Conservation (phyloP, 2,113 vertebrate species). For the Physeter macrocephalus region DNA sequence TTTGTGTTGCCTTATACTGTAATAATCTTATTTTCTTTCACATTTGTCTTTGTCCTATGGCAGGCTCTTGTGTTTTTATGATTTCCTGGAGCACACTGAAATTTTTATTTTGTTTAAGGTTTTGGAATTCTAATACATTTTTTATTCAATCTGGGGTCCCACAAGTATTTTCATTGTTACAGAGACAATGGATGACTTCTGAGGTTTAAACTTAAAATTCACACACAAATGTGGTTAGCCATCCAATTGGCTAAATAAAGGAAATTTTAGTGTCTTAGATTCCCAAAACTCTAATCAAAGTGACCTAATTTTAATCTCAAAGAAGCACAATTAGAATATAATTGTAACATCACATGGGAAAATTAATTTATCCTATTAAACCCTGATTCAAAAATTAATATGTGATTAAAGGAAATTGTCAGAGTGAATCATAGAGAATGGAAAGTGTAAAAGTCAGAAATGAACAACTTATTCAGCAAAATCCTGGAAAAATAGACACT, state of each 20-base stretch:
- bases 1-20: neutral
- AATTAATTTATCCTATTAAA: conserved; percentile 27
- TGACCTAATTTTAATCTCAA: conserved; percentile 27
- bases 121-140: neutral
- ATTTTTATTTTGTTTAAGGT: neutral
- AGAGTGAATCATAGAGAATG: neutral
- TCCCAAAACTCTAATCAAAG: neutral
- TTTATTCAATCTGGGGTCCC: neutral
- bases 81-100: neutral
- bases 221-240: neutral
- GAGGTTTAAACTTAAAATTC: neutral
- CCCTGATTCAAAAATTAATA: neutral
- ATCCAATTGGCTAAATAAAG: neutral
- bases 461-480: neutral
- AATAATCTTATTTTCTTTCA: neutral
- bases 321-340: conserved; percentile 11
- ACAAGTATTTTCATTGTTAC: neutral
- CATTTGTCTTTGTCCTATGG: neutral
- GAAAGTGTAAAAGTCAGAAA: neutral
- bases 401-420: neutral
- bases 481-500: neutral
- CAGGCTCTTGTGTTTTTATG: neutral
- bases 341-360: neutral
- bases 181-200: neutral
- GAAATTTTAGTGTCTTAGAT: neutral